Conservation (phyloP, 2,113 vertebrate genomes). For the Psilopsiagon aymara region DNA sequence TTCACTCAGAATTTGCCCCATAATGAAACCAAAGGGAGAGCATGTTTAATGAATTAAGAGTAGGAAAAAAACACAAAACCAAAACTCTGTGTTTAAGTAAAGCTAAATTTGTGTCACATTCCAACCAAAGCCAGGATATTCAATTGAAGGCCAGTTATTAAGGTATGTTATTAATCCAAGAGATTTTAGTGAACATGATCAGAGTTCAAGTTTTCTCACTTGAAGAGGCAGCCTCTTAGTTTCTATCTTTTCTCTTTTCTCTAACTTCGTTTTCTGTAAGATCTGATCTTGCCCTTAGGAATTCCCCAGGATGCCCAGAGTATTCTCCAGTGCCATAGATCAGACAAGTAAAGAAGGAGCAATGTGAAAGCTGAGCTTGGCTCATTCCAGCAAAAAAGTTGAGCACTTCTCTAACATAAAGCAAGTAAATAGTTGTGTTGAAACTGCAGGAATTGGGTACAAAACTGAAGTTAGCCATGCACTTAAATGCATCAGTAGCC, state of each 20-base stretch:
- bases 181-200: background rate
- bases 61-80: rapidly evolving
- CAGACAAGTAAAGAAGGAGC: background rate
- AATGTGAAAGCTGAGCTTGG: background rate
- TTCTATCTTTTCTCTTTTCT: background rate
- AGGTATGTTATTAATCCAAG: background rate
- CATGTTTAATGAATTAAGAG: constrained; percentile 50
- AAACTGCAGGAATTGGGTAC: background rate
- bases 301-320: background rate
- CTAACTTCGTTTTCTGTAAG: background rate
- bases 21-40: constrained; percentile 71
- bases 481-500: background rate
- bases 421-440: background rate
- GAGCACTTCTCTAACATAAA: background rate
- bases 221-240: background rate
- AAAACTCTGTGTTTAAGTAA: background rate
- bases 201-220: background rate
- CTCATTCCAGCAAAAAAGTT: background rate
- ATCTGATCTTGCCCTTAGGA: background rate
- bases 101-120: constrained; percentile 13
- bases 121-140: constrained; percentile 50
- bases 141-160: background rate
- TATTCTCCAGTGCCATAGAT: background rate
- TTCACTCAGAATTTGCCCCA: constrained; percentile 31
- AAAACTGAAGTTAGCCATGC: background rate